Evolutionary conservation across 2,797 vertebrate species (phyloP), one percentile per base, ranked within the genome.

Genomic region (Sebastiscus albofasciatus): DNA sequence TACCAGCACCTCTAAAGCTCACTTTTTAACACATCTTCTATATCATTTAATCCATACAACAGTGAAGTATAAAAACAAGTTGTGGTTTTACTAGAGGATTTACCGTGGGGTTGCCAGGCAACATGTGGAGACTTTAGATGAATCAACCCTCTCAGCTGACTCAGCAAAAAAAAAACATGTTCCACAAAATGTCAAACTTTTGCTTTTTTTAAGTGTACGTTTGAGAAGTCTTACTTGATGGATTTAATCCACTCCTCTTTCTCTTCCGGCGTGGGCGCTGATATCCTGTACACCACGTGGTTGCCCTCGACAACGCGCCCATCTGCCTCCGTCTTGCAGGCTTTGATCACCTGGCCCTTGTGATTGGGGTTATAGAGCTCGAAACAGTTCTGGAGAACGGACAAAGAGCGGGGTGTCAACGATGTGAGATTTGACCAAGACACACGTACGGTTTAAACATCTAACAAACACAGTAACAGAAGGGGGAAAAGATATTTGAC

Each of bases 221-320:
- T 36, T 13, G 8, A 49, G 29, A 33, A 31, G 71, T 87, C 97
- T 96, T 95, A 99, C 98, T 97, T 98, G 90, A 99, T 99, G 65
- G 98, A 99, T 90, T 99, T 99, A 90, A 99, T 99, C 98, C 98
- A 99, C 89, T 99, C 98, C 27, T 99, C 98, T 87, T 98, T 99
- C 91, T 99, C 98, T 84, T 99, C 98, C 0, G 97, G 97, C 36
- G 98, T 98, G 0, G 98, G 98, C 0, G 98, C 98, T 0, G 98
- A 99, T 96, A 99, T 99, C 86, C 97, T 96, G 82, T 99, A 99
- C 64, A 99, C 98, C 13, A 99, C 97, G 1, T 99, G 98, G 93
- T 99, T 99, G 52, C 98, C 98, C 94, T 99, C 98, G 0, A 99
- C 98, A 83, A 99, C 98, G 0, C 98, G 94, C 0, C 98, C 98